Percentiles rank a stretch among this genome's conserved stretches.
phyloP scores from a whole-genome alignment of 2,797 vertebrate species.

The Iguana delicatissima region DNA sequence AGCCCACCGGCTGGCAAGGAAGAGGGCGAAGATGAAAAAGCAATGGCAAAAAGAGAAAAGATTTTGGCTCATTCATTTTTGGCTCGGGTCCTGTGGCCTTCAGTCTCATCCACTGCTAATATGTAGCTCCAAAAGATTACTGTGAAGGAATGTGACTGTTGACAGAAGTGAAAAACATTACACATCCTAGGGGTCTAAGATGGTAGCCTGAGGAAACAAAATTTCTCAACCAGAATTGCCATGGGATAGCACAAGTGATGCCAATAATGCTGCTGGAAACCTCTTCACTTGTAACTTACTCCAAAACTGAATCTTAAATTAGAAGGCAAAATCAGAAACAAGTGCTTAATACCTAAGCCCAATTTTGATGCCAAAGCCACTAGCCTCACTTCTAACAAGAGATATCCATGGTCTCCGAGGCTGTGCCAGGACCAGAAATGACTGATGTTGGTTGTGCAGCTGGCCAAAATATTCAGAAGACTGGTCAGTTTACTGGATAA shows the following conservation, averaged over 20 bases:
- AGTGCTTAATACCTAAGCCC: constrained; percentile 15
- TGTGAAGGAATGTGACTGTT: background rate
- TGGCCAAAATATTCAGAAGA: constrained; percentile 59
- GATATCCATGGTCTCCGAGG: constrained; percentile 56
- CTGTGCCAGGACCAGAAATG: constrained; percentile 58
- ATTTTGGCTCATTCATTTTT: background rate
- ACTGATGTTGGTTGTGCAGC: constrained; percentile 59
- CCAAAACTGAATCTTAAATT: constrained; percentile 21
- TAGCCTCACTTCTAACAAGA: constrained; percentile 58
- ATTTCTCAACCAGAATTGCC: background rate
- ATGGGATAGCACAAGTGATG: background rate
- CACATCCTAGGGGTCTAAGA: background rate
- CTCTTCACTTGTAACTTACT: constrained; percentile 13
- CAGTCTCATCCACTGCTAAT: background rate
- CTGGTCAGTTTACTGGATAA: constrained; percentile 50
- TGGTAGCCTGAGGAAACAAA: background rate
- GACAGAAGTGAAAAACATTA: background rate
- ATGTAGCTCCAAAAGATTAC: background rate
- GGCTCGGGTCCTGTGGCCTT: background rate
- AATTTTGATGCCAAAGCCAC: constrained; percentile 30
- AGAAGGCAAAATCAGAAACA: constrained; percentile 34
- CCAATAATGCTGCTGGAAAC: background rate
- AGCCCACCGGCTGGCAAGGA: background rate
- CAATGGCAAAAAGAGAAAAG: background rate
- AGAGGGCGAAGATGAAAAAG: background rate